phyloP scores from a whole-genome alignment of 1,140 invertebrate genomes.

The Drosophila littoralis region DNA sequence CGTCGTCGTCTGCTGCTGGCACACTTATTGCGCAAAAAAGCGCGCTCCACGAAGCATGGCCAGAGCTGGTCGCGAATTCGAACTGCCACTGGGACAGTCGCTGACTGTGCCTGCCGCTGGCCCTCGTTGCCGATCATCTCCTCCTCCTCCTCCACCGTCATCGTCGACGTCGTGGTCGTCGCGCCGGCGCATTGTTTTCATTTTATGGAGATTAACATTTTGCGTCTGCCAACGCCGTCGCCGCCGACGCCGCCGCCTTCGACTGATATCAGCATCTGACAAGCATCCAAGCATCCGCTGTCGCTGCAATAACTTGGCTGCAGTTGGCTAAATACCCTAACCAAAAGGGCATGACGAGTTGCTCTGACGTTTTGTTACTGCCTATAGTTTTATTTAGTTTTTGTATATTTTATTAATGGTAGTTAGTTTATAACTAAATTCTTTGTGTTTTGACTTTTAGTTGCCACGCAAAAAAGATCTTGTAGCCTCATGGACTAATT shows the following conservation, averaged over 20 bases:
- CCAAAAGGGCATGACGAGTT: background rate
- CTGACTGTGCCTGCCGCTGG: constrained; percentile 5
- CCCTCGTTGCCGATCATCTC: constrained; percentile 19
- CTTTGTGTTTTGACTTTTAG: no score
- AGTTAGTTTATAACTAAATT: no score
- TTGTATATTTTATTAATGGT: no score
- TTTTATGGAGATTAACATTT: constrained; percentile 83
- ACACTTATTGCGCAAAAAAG: constrained; percentile 81
- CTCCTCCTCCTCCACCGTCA: no score
- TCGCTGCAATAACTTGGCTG: constrained; percentile 40
- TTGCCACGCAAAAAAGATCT: no score
- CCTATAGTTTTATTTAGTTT: no score
- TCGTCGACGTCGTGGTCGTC: constrained; percentile 17
- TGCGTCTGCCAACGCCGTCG: constrained; percentile 53
- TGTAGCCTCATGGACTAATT: no score
- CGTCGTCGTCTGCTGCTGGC: constrained; percentile 55
- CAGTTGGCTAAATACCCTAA: constrained; percentile 1
- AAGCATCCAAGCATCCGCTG: constrained; percentile 74
- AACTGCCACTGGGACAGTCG: constrained; percentile 37
- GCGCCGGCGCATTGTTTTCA: constrained; percentile 81
- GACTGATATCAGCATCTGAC: constrained; percentile 74
- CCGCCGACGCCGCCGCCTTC: constrained; percentile 25
- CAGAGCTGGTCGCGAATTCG: constrained; percentile 49
- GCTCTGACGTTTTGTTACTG: no score
- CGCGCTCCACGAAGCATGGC: constrained; percentile 79